These are phyloP conservation scores for Sinelater perroti DNA, from an alignment of 2,888 invertebrate genomes.

Conservation along the genomic window DNA sequence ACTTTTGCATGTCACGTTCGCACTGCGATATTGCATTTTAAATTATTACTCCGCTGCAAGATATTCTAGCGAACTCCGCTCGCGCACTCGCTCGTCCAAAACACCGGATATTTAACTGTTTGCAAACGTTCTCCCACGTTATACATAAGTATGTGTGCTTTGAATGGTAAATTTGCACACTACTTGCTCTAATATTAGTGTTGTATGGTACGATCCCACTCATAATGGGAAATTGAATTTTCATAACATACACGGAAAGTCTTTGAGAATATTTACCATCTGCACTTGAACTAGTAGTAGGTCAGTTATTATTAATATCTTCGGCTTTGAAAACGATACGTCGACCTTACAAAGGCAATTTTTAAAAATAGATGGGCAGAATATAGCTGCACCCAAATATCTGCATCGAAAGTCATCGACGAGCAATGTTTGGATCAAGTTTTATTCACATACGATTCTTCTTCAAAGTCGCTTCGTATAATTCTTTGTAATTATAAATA, in stretches of 20 bases:
- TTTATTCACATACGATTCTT: too few relatives aligned
- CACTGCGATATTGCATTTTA: slow-evolving; percentile 54
- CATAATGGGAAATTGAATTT: slow-evolving; percentile 6
- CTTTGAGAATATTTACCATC: neutral
- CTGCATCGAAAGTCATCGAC: too few relatives aligned
- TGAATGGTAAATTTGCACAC: slow-evolving; percentile 14
- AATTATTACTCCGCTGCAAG: slow-evolving; percentile 46
- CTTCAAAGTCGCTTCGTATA: too few relatives aligned
- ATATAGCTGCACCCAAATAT: too few relatives aligned
- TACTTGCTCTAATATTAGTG: slow-evolving; percentile 14
- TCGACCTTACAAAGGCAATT: too few relatives aligned
- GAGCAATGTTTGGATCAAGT: too few relatives aligned
- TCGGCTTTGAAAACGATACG: too few relatives aligned
- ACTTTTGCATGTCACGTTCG: slow-evolving; percentile 51
- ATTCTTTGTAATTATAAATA: too few relatives aligned
- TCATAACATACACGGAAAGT: neutral
- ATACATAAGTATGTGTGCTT: slow-evolving; percentile 9
- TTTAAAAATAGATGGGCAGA: too few relatives aligned
- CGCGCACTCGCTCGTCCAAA: slow-evolving; percentile 10
- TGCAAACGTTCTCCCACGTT: slow-evolving; percentile 13
- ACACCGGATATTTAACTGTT: slow-evolving; percentile 17
- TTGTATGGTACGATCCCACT: neutral
- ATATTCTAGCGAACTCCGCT: slow-evolving; percentile 29
- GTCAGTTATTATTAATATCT: too few relatives aligned
- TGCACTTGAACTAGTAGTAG: too few relatives aligned